Evolutionary conservation across 2,113 vertebrate species (phyloP), one percentile per base, ranked within the genome.

Genomic region (Apistogramma diplotaenia): DNA sequence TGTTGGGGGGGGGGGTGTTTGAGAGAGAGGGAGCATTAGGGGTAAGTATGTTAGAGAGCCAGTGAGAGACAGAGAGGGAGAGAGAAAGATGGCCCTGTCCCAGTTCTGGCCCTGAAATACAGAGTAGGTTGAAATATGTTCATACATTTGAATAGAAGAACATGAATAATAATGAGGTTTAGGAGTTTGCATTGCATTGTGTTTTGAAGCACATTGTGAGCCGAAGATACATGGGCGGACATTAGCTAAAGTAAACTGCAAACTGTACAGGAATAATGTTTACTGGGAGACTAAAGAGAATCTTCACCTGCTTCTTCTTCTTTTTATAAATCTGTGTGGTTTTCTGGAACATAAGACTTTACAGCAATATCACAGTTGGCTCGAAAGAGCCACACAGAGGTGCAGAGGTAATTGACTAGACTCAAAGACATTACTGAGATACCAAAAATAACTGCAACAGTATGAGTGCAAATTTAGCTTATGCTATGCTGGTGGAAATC

Each of bases 31-130:
- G 56, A 40, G 78, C 57, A 83, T 87, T 85, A 90, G 35, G 73
- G 78, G 61, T 80, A 78, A 88, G 85, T 88, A 78, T 88, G 67
- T 61, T 80, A 35, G 65, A 74, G 75, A 85, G 82, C 61, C 62
- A 82, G 55, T 21, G 21, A 75, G 61, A 81, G n/a, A n/a, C n/a
- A n/a, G n/a, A n/a, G n/a, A n/a, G n/a, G n/a, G n/a, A n/a, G 21
- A 75, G 61, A 81, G 65, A 86, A 62, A 76, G 25, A 88, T 55
- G 53, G 67, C 29, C 79, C 60, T 89, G 82, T 86, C 91, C 91
- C 89, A 91, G 84, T 87, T 93, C 78, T 86, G 83, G 77, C 74
- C 81, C 70, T 85, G 76, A 82, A 83, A 77, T 83, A 74, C 60
- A 51, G 72, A 87, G 71, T 76, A 77, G 37, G 70, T 79, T 88